Evolutionary conservation across 2,888 invertebrate species (phyloP).

Genomic region (Andrena praecox): DNA sequence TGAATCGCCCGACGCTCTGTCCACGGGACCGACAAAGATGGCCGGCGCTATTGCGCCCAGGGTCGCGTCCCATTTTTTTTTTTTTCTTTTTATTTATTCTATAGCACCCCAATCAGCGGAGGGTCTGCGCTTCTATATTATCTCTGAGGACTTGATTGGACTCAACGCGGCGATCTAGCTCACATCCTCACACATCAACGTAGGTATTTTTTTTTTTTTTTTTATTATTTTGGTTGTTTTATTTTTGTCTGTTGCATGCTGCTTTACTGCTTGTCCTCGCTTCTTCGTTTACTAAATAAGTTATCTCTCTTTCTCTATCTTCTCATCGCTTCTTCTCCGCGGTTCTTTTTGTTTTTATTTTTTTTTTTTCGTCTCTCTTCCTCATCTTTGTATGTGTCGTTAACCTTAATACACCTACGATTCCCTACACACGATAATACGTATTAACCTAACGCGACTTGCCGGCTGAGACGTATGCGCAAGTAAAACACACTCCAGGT

Average conservation of each 20-base stretch:
- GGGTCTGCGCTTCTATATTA: constrained; percentile 75
- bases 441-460: constrained; percentile 79
- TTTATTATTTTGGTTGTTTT: constrained; percentile 41
- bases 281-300: constrained; percentile 55
- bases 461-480: constrained; percentile 80
- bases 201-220: constrained; percentile 56
- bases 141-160: constrained; percentile 74
- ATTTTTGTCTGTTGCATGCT: constrained; percentile 59
- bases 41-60: constrained; percentile 53
- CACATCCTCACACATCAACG: constrained; percentile 83
- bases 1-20: constrained; percentile 38
- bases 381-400: constrained; percentile 35
- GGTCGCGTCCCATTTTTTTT: constrained; percentile 69
- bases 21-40: constrained; percentile 63
- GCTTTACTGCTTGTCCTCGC: constrained; percentile 70
- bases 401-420: constrained; percentile 73
- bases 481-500: constrained; percentile 70
- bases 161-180: constrained; percentile 81
- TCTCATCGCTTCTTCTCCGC: not conserved
- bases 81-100: not conserved
- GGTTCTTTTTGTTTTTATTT: constrained; percentile 65
- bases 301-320: constrained; percentile 39
- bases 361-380: constrained; percentile 22
- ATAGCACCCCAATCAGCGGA: constrained; percentile 75
- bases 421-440: constrained; percentile 79